phyloP scores from a whole-genome alignment of 2,888 invertebrate genomes.

The Pemphredon lugubris region DNA sequence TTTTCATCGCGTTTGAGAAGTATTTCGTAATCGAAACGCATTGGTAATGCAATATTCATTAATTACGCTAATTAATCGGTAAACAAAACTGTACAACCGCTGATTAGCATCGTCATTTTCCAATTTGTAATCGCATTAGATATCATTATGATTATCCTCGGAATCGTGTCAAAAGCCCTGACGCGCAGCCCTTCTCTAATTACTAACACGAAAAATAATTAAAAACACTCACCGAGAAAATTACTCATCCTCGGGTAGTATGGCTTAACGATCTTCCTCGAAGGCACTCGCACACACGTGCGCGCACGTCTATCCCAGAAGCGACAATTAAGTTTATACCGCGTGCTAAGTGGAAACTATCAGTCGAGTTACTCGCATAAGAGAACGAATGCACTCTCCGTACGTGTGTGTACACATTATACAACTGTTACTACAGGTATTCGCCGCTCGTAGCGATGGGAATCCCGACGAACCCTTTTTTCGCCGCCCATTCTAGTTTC shows the following conservation, averaged over 20 bases:
- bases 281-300: conserved; percentile 3
- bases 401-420: too few relatives aligned
- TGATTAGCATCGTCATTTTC: conserved; percentile 11
- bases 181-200: conserved; percentile 5
- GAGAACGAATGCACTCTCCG: too few relatives aligned
- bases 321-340: conserved; percentile 64
- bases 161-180: background rate
- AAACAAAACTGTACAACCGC: conserved; percentile 12
- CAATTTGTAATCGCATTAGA: conserved; percentile 23
- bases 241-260: conserved; percentile 11
- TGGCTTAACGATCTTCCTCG: conserved; percentile 36
- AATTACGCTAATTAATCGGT: conserved; percentile 28
- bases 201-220: conserved; percentile 21
- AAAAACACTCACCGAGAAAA: conserved; percentile 31
- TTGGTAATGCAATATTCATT: too few relatives aligned
- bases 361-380: conserved; percentile 54
- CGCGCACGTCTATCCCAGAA: conserved; percentile 41
- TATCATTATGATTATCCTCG: background rate
- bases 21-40: too few relatives aligned
- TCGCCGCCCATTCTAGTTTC: too few relatives aligned
- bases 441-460: too few relatives aligned
- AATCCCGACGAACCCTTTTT: too few relatives aligned
- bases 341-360: conserved; percentile 67
- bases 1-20: too few relatives aligned
- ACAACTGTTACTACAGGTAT: too few relatives aligned